These are phyloP conservation scores for Agriopis marginaria DNA, from an alignment of 2,888 invertebrate species.

Conservation along the genomic window DNA sequence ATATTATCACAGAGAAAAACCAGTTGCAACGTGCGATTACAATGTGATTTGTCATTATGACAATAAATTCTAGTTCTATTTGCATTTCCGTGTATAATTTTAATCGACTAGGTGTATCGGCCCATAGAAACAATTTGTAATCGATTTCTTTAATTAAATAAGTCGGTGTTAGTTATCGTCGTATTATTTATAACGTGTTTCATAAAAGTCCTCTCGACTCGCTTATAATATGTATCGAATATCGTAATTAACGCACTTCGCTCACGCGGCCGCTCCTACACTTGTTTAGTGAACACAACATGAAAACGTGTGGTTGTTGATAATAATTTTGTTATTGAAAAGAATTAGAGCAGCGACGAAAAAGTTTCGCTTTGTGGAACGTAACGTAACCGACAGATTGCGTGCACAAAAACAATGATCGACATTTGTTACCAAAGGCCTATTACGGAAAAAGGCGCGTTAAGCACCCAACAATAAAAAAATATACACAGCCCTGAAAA, in stretches of 20 bases:
- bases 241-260: constrained; percentile 37
- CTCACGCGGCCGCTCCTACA: constrained; percentile 33
- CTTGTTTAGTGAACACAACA: constrained; percentile 30
- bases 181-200: constrained; percentile 37
- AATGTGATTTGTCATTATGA: constrained; percentile 32
- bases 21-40: constrained; percentile 33
- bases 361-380: constrained; percentile 59
- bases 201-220: constrained; percentile 33
- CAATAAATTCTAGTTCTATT: constrained; percentile 14
- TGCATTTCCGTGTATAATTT: constrained; percentile 33
- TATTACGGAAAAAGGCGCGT: constrained; percentile 67
- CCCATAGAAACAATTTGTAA: neutral
- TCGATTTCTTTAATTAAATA: constrained; percentile 23
- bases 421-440: constrained; percentile 65
- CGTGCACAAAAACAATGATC: constrained; percentile 77
- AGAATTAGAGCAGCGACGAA: constrained; percentile 59
- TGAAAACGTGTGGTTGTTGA: constrained; percentile 32
- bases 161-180: constrained; percentile 15
- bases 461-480: constrained; percentile 65
- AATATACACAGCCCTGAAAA: constrained; percentile 60
- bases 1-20: constrained; percentile 4
- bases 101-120: constrained; percentile 8
- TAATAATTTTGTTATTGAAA: constrained; percentile 60
- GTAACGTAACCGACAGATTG: constrained; percentile 68
- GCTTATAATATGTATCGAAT: constrained; percentile 40